A percentile compares a stretch with the other conserved stretches of the same genome.
These are phyloP conservation scores for Aphelocoma californica DNA, from an alignment of 2,797 vertebrate species.

Conservation along the genomic window DNA sequence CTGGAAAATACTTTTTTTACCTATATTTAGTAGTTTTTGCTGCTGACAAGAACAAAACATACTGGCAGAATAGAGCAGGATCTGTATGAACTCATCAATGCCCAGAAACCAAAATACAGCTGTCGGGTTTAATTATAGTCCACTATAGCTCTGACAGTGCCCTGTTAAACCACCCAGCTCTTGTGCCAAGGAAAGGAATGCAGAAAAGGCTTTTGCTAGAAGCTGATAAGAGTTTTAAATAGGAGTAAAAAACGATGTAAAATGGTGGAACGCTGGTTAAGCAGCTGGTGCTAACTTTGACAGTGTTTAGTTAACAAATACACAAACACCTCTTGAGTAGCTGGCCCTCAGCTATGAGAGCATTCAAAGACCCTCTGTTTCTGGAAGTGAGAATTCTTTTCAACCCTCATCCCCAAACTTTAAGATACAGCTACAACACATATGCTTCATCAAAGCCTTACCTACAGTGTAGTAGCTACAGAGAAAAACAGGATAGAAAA, in stretches of 20 bases:
- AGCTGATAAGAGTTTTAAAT: neutral
- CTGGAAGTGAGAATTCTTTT: neutral
- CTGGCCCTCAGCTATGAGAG: neutral
- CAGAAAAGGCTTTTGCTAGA: neutral
- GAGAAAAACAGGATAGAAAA: neutral
- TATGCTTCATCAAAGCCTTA: neutral
- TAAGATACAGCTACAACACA: neutral
- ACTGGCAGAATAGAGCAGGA: neutral
- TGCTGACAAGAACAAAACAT: neutral
- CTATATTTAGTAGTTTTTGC: neutral
- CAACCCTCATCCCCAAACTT: neutral
- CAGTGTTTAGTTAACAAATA: neutral
- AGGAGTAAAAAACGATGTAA: neutral
- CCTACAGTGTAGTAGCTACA: neutral
- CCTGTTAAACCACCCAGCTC: neutral
- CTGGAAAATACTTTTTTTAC: neutral
- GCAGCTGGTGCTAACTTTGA: neutral
- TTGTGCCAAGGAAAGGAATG: neutral
- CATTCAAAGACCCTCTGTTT: neutral
- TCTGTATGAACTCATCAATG: neutral
- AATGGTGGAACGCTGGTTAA: neutral
- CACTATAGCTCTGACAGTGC: neutral
- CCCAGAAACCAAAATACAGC: conserved; percentile 10
- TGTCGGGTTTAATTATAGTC: neutral
- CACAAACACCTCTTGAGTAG: neutral